Percentiles rank a stretch among this genome's conserved stretches.
These are phyloP conservation scores for Formicarius rufipectus DNA, from an alignment of 2,113 vertebrate species.

Conservation along the genomic window DNA sequence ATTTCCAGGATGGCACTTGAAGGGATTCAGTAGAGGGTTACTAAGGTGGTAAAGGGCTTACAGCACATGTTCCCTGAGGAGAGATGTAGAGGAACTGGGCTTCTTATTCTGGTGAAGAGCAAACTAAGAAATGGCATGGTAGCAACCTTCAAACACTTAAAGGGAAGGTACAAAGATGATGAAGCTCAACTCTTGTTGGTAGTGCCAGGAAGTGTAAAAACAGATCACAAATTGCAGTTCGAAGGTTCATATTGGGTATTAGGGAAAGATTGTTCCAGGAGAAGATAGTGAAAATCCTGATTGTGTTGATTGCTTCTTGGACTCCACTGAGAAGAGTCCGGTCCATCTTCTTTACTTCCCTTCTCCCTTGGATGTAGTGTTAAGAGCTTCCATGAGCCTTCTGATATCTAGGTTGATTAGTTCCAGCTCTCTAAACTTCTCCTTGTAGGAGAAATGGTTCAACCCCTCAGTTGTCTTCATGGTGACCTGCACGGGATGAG, in stretches of 20 bases:
- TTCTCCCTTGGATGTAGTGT: not conserved
- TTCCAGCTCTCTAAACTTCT: not conserved
- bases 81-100: rapidly evolving
- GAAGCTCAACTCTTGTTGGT: not conserved
- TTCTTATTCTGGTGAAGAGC: not conserved
- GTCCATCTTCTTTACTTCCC: not conserved
- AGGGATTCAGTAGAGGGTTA: not conserved
- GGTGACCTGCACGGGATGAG: not conserved
- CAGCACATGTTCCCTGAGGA: not conserved
- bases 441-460: not conserved
- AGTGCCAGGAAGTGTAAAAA: not conserved
- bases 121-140: not conserved
- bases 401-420: not conserved
- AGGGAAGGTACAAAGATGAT: not conserved
- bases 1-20: not conserved
- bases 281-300: not conserved
- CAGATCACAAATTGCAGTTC: not conserved
- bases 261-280: not conserved
- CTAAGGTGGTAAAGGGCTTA: not conserved
- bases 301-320: not conserved
- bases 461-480: not conserved
- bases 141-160: not conserved
- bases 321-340: not conserved
- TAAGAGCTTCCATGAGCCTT: not conserved
- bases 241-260: not conserved